Percentiles rank a stretch among this genome's conserved stretches.
These are phyloP conservation scores for Gopherus flavomarginatus DNA, from an alignment of 2,113 vertebrate genomes.

Conservation along the genomic window DNA sequence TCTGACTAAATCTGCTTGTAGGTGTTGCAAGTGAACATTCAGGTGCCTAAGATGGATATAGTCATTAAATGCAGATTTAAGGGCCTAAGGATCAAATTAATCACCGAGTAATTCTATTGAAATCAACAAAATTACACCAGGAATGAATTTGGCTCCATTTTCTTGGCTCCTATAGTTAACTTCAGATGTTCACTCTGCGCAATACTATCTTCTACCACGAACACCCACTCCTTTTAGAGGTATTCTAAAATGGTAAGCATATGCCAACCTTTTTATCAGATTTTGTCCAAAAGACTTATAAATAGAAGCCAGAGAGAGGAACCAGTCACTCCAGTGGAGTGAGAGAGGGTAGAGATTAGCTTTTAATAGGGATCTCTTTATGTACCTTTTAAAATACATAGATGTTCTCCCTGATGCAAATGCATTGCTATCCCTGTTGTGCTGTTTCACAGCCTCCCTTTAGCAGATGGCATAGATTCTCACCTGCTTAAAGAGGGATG, in stretches of 20 bases:
- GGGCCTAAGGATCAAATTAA: neutral
- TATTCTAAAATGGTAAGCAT: neutral
- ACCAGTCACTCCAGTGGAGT: neutral
- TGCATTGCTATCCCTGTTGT: neutral
- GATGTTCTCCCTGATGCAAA: neutral
- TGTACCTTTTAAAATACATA: neutral
- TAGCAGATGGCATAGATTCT: slow-evolving; percentile 55
- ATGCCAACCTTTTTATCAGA: neutral
- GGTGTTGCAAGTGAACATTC: neutral
- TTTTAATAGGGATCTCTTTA: neutral
- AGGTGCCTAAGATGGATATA: neutral
- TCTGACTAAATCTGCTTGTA: neutral
- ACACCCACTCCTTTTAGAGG: neutral
- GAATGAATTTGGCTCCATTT: neutral
- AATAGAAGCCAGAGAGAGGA: neutral
- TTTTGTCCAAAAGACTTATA: neutral
- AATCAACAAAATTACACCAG: neutral
- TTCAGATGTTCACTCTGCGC: neutral
- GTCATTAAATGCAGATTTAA: neutral
- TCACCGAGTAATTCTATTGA: neutral
- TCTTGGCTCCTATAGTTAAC: neutral
- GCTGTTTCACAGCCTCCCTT: slow-evolving; percentile 45
- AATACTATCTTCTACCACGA: neutral
- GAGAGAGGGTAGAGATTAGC: neutral
- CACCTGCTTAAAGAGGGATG: slow-evolving; percentile 39